Conservation (phyloP, 2,888 invertebrate genomes). For the Hedya salicella region DNA sequence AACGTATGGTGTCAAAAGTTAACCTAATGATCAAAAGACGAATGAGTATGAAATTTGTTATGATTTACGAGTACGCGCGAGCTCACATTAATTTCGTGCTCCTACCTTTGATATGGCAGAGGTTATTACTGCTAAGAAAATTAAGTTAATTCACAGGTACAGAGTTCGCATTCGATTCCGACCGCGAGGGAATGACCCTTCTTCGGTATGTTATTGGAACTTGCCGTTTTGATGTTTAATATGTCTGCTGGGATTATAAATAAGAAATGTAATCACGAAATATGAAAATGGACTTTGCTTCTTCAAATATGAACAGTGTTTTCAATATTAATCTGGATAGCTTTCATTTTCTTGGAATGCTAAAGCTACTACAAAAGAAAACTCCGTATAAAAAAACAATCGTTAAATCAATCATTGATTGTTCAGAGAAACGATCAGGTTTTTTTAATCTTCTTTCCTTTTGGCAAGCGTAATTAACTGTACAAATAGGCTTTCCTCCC, state of each 20-base stretch:
- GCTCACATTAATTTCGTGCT: slow-evolving; percentile 41
- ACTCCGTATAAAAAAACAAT: slow-evolving; percentile 35
- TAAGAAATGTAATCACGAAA: slow-evolving; percentile 3
- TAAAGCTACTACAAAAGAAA: slow-evolving; percentile 30
- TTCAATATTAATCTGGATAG: background rate
- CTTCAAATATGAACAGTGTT: background rate
- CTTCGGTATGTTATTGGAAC: slow-evolving; percentile 15
- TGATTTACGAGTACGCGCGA: slow-evolving; percentile 32
- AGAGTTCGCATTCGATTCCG: slow-evolving; percentile 30
- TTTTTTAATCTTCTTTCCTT: slow-evolving; percentile 45
- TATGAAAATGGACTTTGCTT: slow-evolving; percentile 2
- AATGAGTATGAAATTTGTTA: slow-evolving; percentile 29
- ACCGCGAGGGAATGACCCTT: slow-evolving; percentile 37
- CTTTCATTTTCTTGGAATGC: slow-evolving; percentile 4
- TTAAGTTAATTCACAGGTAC: slow-evolving; percentile 38
- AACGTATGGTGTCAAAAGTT: slow-evolving; percentile 22
- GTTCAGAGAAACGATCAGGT: slow-evolving; percentile 45
- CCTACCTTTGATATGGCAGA: slow-evolving; percentile 41
- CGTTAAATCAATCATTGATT: slow-evolving; percentile 46
- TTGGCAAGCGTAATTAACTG: slow-evolving; percentile 47
- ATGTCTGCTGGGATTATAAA: slow-evolving; percentile 1
- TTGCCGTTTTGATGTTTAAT: slow-evolving; percentile 31
- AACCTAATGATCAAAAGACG: slow-evolving; percentile 32
- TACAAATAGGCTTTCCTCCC: slow-evolving; percentile 46
- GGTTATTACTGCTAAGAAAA: slow-evolving; percentile 40